Conservation (phyloP, 2,888 invertebrate species). For the Mimumesa dahlbomi region DNA sequence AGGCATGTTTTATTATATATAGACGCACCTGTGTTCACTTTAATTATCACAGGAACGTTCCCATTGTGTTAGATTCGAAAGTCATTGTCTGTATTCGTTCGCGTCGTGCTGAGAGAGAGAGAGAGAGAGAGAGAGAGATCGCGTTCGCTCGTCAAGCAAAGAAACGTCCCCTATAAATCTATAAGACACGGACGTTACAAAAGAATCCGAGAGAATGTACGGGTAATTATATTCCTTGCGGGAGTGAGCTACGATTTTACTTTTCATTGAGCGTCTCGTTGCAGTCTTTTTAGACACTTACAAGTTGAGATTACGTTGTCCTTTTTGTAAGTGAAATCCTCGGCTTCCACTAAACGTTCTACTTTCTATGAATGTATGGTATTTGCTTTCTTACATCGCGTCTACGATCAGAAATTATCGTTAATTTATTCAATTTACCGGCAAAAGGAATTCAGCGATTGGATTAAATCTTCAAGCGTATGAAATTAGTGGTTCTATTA, state of each 20-base stretch:
- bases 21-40: constrained; percentile 17
- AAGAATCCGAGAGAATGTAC: too few relatives aligned
- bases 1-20: too few relatives aligned
- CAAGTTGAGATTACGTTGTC: constrained; percentile 34
- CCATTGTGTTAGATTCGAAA: constrained; percentile 50
- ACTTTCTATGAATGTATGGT: constrained; percentile 44
- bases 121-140: too few relatives aligned
- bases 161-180: too few relatives aligned
- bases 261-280: constrained; percentile 27
- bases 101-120: background rate
- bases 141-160: background rate
- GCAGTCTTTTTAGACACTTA: constrained; percentile 20
- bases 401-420: constrained; percentile 6
- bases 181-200: too few relatives aligned
- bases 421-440: background rate
- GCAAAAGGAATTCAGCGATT: too few relatives aligned
- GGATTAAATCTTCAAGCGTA: too few relatives aligned
- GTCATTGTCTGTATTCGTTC: constrained; percentile 23
- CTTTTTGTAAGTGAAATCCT: constrained; percentile 47
- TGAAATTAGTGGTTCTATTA: too few relatives aligned
- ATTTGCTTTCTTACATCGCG: constrained; percentile 36
- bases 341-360: constrained; percentile 43
- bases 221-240: background rate
- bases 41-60: constrained; percentile 29
- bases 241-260: constrained; percentile 3